Percentiles rank a stretch among this genome's conserved stretches.
These are phyloP conservation scores for Hydrozoanthus tunicans DNA, from an alignment of 64 coral and sea anemone genomes.

Conservation along the genomic window DNA sequence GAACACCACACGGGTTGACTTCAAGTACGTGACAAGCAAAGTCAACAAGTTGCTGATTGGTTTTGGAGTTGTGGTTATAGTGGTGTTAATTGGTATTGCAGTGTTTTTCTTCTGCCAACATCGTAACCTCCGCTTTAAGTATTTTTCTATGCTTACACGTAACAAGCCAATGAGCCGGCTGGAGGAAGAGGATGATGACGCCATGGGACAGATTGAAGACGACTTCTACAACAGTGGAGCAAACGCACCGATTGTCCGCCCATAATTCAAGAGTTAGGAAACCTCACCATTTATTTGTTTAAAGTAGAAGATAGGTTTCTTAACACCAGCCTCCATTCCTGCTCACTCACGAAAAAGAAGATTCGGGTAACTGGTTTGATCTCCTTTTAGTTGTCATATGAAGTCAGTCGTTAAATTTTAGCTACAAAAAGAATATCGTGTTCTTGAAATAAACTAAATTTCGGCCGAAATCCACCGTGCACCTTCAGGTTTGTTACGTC, in stretches of 20 bases:
- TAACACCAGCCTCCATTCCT: no score
- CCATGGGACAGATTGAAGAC: constrained; percentile 25
- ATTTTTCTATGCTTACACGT: constrained; percentile 45
- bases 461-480: no score
- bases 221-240: constrained; percentile 49
- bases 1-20: background rate
- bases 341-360: no score
- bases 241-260: constrained; percentile 21
- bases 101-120: constrained; percentile 82
- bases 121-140: constrained; percentile 69
- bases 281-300: background rate
- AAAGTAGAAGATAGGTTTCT: no score
- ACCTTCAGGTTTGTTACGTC: no score
- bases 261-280: background rate
- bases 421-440: no score
- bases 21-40: background rate
- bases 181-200: constrained; percentile 79
- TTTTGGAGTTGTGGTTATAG: constrained; percentile 64
- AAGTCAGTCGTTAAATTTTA: no score
- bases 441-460: no score
- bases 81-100: constrained; percentile 55
- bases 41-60: constrained; percentile 77
- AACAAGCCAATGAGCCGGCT: constrained; percentile 91
- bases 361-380: no score
- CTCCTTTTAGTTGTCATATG: no score